phyloP scores from a whole-genome alignment of 2,797 vertebrate genomes.

The Falco columbarius region DNA sequence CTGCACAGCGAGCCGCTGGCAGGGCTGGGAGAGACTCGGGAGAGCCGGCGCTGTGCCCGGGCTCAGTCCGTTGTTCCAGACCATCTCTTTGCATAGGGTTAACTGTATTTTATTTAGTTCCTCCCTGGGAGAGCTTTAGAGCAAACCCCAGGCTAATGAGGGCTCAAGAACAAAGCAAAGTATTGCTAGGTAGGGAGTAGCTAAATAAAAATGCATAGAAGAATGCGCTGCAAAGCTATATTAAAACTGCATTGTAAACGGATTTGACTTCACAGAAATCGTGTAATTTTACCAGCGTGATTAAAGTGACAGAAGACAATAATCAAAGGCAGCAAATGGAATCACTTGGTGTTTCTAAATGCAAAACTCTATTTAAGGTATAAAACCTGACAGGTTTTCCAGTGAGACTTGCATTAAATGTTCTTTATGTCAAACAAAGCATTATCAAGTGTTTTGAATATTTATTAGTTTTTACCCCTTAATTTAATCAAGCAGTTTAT shows the following conservation, averaged over 20 bases:
- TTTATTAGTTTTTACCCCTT: conserved; percentile 74
- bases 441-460: conserved; percentile 75
- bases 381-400: conserved; percentile 66
- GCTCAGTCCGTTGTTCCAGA: not conserved
- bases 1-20: not conserved
- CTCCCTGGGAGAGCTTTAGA: conserved; percentile 47
- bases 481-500: conserved; percentile 73
- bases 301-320: conserved; percentile 71
- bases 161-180: conserved; percentile 67
- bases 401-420: conserved; percentile 62
- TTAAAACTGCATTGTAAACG: conserved; percentile 71
- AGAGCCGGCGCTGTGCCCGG: not conserved
- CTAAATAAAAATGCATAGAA: conserved; percentile 65
- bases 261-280: conserved; percentile 71
- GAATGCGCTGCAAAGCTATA: conserved; percentile 45
- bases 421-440: conserved; percentile 73
- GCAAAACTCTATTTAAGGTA: conserved; percentile 71
- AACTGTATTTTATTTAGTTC: conserved; percentile 38
- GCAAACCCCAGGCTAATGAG: conserved; percentile 65
- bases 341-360: conserved; percentile 67
- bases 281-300: conserved; percentile 67
- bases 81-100: conserved; percentile 26
- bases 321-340: conserved; percentile 68
- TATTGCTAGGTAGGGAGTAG: conserved; percentile 65
- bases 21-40: not conserved